phyloP scores from a whole-genome alignment of 2,797 vertebrate genomes.

The Mallotus villosus region DNA sequence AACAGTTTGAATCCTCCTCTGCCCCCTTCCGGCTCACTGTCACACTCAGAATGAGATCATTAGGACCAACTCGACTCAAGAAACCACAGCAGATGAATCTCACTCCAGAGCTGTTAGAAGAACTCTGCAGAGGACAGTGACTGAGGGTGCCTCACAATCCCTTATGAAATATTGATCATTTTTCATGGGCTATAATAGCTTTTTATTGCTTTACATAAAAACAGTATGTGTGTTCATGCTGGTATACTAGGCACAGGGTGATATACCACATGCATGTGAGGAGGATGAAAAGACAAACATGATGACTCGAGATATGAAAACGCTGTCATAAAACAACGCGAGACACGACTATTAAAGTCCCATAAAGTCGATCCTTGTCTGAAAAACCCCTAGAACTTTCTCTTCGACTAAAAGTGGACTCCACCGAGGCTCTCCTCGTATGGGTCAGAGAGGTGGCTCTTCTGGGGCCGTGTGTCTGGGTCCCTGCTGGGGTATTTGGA shows the following conservation, averaged over 20 bases:
- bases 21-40: no score
- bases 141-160: conserved; percentile 39
- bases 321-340: conserved; percentile 15
- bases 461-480: no score
- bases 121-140: conserved; percentile 33
- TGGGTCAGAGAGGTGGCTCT: background rate
- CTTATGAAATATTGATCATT: conserved; percentile 69
- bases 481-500: background rate
- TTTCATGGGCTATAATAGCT: conserved; percentile 59
- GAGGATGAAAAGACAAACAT: conserved; percentile 30
- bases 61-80: conserved; percentile 38
- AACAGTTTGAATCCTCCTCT: no score
- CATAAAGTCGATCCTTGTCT: conserved; percentile 12
- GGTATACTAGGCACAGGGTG: conserved; percentile 26
- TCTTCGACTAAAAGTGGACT: no score
- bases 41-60: conserved; percentile 52
- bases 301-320: background rate
- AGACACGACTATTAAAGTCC: conserved; percentile 9
- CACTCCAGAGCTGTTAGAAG: conserved; percentile 12
- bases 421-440: background rate
- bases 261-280: conserved; percentile 61
- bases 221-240: no score
- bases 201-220: conserved; percentile 70
- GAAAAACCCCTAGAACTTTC: no score
- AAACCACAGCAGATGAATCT: conserved; percentile 49